Percentiles rank a stretch among this genome's conserved stretches.
Evolutionary conservation across 2,113 vertebrate species (phyloP).

Genomic region (Elanoides forficatus): DNA sequence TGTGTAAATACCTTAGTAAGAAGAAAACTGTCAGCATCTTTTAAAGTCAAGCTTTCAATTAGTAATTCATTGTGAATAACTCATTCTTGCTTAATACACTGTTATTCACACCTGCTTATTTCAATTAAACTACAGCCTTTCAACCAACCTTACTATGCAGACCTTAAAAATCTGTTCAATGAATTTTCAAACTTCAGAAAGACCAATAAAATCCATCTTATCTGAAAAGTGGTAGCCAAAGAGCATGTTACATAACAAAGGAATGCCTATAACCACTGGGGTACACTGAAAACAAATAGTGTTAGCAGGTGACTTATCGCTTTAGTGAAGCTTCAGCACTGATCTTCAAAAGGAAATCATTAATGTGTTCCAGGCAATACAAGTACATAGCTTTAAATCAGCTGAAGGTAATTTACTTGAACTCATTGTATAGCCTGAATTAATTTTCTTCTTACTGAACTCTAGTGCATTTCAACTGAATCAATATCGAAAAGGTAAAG

Average conservation of each 20-base stretch:
- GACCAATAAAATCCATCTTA: background rate
- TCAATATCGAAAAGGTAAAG: background rate
- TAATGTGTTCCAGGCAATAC: background rate
- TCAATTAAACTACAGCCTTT: background rate
- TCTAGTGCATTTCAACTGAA: background rate
- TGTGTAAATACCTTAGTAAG: background rate
- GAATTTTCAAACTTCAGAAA: background rate
- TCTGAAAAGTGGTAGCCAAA: background rate
- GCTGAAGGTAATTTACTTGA: background rate
- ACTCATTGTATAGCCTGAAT: background rate
- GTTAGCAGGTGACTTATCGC: background rate
- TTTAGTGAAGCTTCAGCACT: background rate
- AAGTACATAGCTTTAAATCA: background rate
- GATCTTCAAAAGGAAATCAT: background rate
- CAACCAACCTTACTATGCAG: background rate
- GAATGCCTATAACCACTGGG: background rate
- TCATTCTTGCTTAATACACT: background rate
- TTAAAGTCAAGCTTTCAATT: background rate
- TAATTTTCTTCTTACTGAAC: background rate
- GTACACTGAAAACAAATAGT: background rate
- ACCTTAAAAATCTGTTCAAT: background rate
- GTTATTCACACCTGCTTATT: background rate
- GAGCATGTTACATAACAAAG: background rate
- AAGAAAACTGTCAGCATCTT: background rate
- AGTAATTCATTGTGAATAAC: slow-evolving; percentile 11